Percentiles rank a stretch among this genome's conserved stretches.
Conservation (phyloP, 2,888 invertebrate species). For the Acanthopleura granulata region DNA sequence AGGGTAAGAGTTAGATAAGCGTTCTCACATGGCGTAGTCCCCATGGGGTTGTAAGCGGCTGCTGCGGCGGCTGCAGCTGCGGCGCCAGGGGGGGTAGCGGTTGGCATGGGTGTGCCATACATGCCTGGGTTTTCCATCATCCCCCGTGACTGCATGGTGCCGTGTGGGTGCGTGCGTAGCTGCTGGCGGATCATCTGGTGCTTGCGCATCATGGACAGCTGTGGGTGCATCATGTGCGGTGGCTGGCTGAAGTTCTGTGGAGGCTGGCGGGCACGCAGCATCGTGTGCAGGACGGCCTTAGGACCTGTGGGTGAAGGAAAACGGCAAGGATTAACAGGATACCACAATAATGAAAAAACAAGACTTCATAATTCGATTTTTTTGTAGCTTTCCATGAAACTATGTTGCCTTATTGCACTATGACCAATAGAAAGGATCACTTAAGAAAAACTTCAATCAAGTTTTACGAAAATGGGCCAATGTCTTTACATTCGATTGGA, state of each 20-base stretch:
- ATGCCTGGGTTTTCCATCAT: background rate
- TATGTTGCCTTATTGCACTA: too few species aligned
- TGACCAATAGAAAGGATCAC: too few species aligned
- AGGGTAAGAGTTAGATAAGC: background rate
- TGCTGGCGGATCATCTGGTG: slow-evolving; percentile 30
- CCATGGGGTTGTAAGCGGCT: slow-evolving; percentile 1
- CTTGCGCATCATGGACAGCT: slow-evolving; percentile 29
- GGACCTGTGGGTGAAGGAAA: background rate
- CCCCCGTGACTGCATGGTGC: background rate
- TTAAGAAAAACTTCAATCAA: too few species aligned
- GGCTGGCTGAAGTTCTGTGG: slow-evolving; percentile 44
- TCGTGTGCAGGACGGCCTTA: slow-evolving; percentile 23
- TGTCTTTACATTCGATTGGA: too few species aligned
- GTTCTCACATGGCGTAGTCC: background rate
- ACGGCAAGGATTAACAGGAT: background rate
- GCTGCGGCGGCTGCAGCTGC: background rate
- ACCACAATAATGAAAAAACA: too few species aligned
- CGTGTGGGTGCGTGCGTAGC: slow-evolving; percentile 29
- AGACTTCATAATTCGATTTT: too few species aligned
- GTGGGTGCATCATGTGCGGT: slow-evolving; percentile 32
- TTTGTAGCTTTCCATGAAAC: too few species aligned
- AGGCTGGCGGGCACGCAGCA: slow-evolving; percentile 27
- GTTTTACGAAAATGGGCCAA: too few species aligned
- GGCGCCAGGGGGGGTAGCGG: background rate
- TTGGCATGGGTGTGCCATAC: background rate